A percentile compares a stretch with the other conserved stretches of the same genome.
These are phyloP conservation scores for Umimayanthus kanabou DNA, from an alignment of 92 coral and sea anemone genomes.

Conservation along the genomic window DNA sequence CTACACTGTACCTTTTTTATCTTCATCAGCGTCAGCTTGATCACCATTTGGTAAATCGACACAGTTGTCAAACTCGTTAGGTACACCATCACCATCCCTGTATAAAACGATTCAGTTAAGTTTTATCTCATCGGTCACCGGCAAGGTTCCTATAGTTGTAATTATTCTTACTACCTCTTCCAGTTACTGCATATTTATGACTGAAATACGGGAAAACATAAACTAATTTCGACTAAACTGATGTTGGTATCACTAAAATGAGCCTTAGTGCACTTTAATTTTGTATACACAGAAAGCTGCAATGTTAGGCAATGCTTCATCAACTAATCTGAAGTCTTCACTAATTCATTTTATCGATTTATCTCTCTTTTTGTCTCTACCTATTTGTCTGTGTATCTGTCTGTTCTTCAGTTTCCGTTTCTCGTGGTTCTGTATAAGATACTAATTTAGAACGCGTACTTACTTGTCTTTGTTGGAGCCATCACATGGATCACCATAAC, in stretches of 20 bases:
- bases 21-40: conserved; percentile 87
- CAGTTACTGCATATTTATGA: background rate
- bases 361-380: no score
- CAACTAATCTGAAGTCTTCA: background rate
- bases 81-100: conserved; percentile 94
- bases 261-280: no score
- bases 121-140: background rate
- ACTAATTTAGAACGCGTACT: conserved; percentile 15
- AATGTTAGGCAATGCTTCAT: no score
- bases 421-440: background rate
- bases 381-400: no score
- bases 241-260: no score
- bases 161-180: background rate
- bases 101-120: background rate
- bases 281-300: no score
- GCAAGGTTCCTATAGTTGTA: no score
- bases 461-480: conserved; percentile 73
- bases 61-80: conserved; percentile 86
- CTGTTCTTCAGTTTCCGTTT: no score
- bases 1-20: conserved; percentile 60
- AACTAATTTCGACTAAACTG: no score
- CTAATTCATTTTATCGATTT: background rate
- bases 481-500: conserved; percentile 93
- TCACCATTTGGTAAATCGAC: conserved; percentile 96
- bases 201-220: no score